Base-by-base conservation (phyloP, 1,140 invertebrate species). In the Drosophila sproati region DNA sequence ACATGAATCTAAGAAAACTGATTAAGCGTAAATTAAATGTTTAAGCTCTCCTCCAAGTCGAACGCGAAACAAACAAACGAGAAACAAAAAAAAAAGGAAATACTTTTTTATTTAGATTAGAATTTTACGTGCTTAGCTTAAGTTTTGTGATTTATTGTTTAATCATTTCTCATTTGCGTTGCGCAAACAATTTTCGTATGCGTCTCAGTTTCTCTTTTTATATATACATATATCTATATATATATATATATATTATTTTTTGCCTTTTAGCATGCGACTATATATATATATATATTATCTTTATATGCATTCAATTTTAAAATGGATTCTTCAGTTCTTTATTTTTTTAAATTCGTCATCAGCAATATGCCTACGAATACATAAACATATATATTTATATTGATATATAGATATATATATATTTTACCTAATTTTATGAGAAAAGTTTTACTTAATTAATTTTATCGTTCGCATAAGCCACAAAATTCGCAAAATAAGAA, bases 101-200 rank as follows among this genome's bases (percentile, higher is more conserved):
- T 39, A 57, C 50, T 55, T 68, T 83, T 88, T 72, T 72, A 66
- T 61, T 29, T 87, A 87, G 80, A 68, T 48, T 87, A 88, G 83
- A 77, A 78, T 82, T 82, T 70, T 87, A 86, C 73, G 80, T 88
- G 76, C 69, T 77, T 88, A 89, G 80, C 57, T 76, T 91, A 91
- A 87, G 80, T 91, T 91, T 91, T 91, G 87, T 91, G 87, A 91
- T 91, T 91, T 91, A 91, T 91, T 87, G 72, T 91, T 91, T 91
- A 91, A 91, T 87, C 82, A 60, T 60, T 43, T 56, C 74, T 77
- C 20, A 45, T 62, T 48, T 39, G 35, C 45, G 28, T 32, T 31
- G 50, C 12, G 73, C 78, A 66, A 54, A 60, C 68, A 35, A 79
- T 63, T 77, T 77, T 68, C 39, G 50, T 50, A 64, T 74, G 77